Conservation (phyloP, 35 echinoderm and acorn worm species). For the Acanthaster planci region DNA sequence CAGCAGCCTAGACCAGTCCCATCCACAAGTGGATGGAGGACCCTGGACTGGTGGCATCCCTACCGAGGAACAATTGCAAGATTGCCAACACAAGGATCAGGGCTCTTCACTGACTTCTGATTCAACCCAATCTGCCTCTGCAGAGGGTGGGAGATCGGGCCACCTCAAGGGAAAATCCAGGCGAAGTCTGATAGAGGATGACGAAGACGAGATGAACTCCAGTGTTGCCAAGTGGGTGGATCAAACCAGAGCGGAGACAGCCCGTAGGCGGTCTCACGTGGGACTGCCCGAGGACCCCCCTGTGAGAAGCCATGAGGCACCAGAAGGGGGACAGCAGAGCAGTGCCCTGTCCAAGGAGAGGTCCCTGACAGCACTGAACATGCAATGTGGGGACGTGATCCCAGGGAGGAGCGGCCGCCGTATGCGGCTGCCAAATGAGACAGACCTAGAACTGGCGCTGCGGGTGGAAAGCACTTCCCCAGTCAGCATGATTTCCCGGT, state of each 20-base stretch:
- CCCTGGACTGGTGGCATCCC: not conserved
- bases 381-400: constrained; percentile 50
- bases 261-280: constrained; percentile 3
- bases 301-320: constrained; percentile 38
- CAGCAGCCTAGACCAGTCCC: constrained; percentile 49
- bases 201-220: constrained; percentile 38
- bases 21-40: constrained; percentile 1
- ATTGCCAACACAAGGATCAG: not conserved
- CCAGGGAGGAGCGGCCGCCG: not conserved
- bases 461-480: constrained; percentile 47
- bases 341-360: not conserved
- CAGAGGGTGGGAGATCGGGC: not conserved
- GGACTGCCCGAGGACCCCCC: constrained; percentile 6
- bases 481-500: constrained; percentile 38
- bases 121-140: constrained; percentile 14
- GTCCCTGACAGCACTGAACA: not conserved
- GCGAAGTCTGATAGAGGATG: not conserved
- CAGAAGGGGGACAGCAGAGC: not conserved
- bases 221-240: constrained; percentile 67
- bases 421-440: constrained; percentile 26
- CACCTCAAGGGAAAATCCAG: not conserved
- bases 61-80: not conserved
- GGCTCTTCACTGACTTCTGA: not conserved
- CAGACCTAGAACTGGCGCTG: constrained; percentile 11
- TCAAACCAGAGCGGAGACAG: constrained; percentile 36